Evolutionary conservation across 2,888 invertebrate species (phyloP).

Genomic region (Brachyptera putata): DNA sequence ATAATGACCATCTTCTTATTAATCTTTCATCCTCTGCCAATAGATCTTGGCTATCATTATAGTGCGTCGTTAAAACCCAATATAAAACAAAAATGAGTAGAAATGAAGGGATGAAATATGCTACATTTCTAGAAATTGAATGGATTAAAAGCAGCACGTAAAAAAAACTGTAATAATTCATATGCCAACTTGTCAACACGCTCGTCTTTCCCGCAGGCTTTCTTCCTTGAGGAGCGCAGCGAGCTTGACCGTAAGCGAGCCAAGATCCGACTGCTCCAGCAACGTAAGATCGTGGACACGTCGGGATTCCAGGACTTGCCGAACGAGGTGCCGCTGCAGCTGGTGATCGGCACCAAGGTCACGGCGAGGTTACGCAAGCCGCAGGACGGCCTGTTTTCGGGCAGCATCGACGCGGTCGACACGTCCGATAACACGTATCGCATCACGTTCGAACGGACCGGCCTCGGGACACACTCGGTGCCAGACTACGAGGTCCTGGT

Average conservation of each 20-base stretch:
- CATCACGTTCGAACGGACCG: slow-evolving; percentile 88
- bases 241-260: slow-evolving; percentile 87
- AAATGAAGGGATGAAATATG: too few species aligned
- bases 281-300: slow-evolving; percentile 78
- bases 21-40: too few species aligned
- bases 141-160: too few species aligned
- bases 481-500: slow-evolving; percentile 92
- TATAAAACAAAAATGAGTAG: too few species aligned
- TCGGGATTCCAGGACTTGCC: slow-evolving; percentile 72
- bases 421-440: slow-evolving; percentile 91
- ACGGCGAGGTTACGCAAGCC: slow-evolving; percentile 85
- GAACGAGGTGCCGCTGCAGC: slow-evolving; percentile 87
- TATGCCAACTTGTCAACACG: too few species aligned
- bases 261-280: slow-evolving; percentile 89
- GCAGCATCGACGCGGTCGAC: slow-evolving; percentile 92
- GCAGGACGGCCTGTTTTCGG: slow-evolving; percentile 93
- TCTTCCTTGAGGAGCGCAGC: slow-evolving; percentile 91
- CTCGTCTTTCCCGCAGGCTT: too few species aligned
- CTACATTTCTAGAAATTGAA: too few species aligned
- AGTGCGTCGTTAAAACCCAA: too few species aligned
- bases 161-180: too few species aligned
- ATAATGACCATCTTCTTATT: too few species aligned
- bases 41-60: too few species aligned
- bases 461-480: slow-evolving; percentile 91
- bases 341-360: slow-evolving; percentile 92